These are phyloP conservation scores for Gryllus bimaculatus DNA, from an alignment of 1,140 invertebrate genomes.

Conservation along the genomic window DNA sequence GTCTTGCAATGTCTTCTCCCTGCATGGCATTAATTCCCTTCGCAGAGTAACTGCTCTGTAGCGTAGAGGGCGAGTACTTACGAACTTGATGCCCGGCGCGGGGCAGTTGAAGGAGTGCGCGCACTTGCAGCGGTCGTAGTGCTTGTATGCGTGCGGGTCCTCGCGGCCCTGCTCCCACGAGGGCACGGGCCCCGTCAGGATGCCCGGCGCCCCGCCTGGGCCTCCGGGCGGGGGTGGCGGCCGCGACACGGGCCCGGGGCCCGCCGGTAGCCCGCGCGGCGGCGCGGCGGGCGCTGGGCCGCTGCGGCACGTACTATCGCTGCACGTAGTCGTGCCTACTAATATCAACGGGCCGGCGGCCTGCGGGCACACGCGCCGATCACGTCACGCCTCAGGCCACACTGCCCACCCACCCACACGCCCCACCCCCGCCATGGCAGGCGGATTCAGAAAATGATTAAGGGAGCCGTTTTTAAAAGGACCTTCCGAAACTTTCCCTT, in stretches of 20 bases:
- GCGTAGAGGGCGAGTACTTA: constrained; percentile 30
- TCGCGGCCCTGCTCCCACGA: constrained; percentile 32
- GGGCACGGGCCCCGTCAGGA: constrained; percentile 36
- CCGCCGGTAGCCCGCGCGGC: constrained; percentile 5
- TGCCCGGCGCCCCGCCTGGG: constrained; percentile 10
- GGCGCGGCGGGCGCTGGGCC: not conserved
- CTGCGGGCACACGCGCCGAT: not conserved
- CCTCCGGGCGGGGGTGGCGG: constrained; percentile 8
- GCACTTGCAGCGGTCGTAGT: constrained; percentile 43
- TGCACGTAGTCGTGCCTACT: constrained; percentile 10
- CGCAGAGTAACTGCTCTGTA: no score
- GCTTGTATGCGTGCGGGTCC: constrained; percentile 33
- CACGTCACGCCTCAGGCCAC: no score
- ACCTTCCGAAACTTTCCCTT: no score
- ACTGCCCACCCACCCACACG: no score
- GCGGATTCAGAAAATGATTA: no score
- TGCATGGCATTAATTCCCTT: no score
- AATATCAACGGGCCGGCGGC: constrained; percentile 13
- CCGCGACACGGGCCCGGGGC: constrained; percentile 6
- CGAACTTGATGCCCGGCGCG: constrained; percentile 41
- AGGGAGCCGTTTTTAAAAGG: no score
- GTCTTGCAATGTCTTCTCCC: no score
- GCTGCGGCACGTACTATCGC: not conserved
- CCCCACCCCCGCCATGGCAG: no score
- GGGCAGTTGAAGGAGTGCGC: constrained; percentile 46